These are phyloP conservation scores for Sinella curviseta DNA, from an alignment of 1,140 invertebrate species.

Conservation along the genomic window DNA sequence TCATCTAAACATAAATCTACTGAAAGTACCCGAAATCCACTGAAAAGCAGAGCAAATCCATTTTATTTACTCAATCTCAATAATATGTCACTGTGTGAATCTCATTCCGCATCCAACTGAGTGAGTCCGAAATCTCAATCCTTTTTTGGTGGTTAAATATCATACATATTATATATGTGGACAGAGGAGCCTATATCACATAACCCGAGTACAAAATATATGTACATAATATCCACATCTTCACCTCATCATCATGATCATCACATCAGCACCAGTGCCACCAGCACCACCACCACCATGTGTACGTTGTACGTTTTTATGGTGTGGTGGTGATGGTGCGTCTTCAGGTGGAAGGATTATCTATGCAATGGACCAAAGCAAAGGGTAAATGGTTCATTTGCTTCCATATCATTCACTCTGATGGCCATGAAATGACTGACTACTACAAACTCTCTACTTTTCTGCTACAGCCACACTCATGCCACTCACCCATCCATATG, in stretches of 20 bases:
- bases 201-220: too few species aligned
- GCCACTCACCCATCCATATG: background rate
- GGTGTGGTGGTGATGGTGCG: background rate
- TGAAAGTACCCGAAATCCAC: background rate
- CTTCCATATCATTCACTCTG: conserved; percentile 10
- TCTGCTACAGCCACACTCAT: background rate
- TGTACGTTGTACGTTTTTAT: background rate
- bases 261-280: too few species aligned
- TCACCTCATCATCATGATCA: too few species aligned
- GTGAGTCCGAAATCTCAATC: background rate
- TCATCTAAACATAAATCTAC: background rate
- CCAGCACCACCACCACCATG: background rate
- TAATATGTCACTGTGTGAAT: background rate
- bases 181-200: too few species aligned
- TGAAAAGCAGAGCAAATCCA: background rate
- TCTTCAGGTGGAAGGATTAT: conserved; percentile 23
- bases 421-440: conserved; percentile 21
- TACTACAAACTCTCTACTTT: background rate
- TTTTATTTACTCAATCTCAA: background rate
- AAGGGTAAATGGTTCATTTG: conserved; percentile 23
- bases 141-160: background rate
- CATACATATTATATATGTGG: too few species aligned
- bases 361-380: conserved; percentile 9
- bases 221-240: too few species aligned
- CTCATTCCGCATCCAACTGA: background rate